phyloP scores from a whole-genome alignment of 2,113 vertebrate genomes.

The Accipiter virgatus region DNA sequence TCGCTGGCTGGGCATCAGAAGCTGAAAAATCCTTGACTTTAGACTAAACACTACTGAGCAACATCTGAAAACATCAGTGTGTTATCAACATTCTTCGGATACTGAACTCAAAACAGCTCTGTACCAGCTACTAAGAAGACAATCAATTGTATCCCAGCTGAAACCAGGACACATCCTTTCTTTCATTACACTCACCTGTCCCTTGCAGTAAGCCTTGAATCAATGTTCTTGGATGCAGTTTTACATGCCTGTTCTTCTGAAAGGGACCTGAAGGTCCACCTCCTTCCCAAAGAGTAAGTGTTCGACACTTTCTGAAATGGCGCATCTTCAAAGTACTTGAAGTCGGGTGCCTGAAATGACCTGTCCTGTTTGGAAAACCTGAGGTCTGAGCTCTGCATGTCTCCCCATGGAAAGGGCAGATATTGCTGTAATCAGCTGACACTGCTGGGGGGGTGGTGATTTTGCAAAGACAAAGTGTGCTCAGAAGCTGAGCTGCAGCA shows the following conservation, averaged over 20 bases:
- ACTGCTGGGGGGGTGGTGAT: neutral
- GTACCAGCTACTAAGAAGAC: too few relatives aligned
- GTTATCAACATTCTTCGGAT: too few relatives aligned
- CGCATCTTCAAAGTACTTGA: neutral
- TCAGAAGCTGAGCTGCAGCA: neutral
- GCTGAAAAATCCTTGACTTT: too few relatives aligned
- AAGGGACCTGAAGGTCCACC: neutral
- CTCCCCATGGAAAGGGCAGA: rapidly evolving
- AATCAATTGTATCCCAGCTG: too few relatives aligned
- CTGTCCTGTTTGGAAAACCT: neutral
- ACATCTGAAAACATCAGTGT: too few relatives aligned
- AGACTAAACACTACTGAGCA: too few relatives aligned
- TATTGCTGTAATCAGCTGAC: neutral
- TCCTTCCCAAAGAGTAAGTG: neutral
- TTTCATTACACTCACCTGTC: neutral
- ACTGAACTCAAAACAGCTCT: too few relatives aligned
- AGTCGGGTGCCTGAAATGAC: neutral
- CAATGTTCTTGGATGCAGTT: neutral
- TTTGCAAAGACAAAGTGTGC: neutral
- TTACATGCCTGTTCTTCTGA: neutral
- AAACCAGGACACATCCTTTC: neutral
- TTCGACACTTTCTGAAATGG: neutral
- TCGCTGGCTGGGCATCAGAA: too few relatives aligned
- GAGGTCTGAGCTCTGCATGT: rapidly evolving
- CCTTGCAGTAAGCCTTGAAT: neutral